phyloP scores from a whole-genome alignment of 2,797 vertebrate genomes.

The Schizopygopsis pylzovi region DNA sequence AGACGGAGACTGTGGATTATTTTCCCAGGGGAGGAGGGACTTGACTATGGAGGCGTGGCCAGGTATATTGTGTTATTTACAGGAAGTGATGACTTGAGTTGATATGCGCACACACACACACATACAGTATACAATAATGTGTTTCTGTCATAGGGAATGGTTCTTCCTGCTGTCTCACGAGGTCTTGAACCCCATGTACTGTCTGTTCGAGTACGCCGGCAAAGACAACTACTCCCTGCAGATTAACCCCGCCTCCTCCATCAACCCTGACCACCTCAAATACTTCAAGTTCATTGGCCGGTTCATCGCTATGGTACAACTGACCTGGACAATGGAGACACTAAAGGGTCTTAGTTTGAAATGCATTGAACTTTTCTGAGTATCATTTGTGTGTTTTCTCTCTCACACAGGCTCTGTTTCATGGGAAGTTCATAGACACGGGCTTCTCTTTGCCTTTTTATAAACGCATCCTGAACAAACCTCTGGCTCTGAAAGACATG shows the following conservation, averaged over 20 bases:
- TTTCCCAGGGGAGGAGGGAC: slow-evolving; percentile 96
- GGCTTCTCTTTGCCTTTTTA: slow-evolving; percentile 99
- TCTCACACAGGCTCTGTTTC: slow-evolving; percentile 89
- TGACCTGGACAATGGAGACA: background rate
- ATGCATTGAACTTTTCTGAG: background rate
- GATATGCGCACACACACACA: background rate
- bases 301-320: slow-evolving; percentile 96
- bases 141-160: slow-evolving; percentile 87
- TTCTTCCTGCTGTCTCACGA: slow-evolving; percentile 98
- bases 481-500: slow-evolving; percentile 94
- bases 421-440: slow-evolving; percentile 98
- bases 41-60: slow-evolving; percentile 98
- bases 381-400: background rate
- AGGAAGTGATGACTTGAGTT: background rate
- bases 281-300: slow-evolving; percentile 98
- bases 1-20: slow-evolving; percentile 95
- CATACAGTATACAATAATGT: background rate
- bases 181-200: slow-evolving; percentile 98
- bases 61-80: slow-evolving; percentile 78
- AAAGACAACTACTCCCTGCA: slow-evolving; percentile 99
- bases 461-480: slow-evolving; percentile 96
- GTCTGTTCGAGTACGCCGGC: slow-evolving; percentile 97
- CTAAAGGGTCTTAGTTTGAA: background rate
- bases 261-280: slow-evolving; percentile 98
- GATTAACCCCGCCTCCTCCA: slow-evolving; percentile 97